Base-by-base conservation (phyloP, 1,140 invertebrate species). In the Radopholus similis region DNA sequence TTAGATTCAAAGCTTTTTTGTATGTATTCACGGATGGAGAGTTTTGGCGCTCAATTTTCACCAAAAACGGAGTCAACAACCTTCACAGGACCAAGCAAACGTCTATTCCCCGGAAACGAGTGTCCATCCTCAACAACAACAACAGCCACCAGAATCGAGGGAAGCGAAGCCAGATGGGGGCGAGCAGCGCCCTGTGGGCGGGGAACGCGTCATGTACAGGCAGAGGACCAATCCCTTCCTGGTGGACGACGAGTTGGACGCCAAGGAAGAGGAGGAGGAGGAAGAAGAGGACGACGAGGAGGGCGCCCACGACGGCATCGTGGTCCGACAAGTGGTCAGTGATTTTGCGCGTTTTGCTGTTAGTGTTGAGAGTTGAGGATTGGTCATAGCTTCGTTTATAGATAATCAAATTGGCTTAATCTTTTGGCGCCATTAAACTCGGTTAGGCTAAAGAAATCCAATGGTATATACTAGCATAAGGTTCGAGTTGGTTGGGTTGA, bases 321-420 rank as follows among this genome's bases (percentile, higher is more conserved):
- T 71, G 18, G 73, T 75, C n/a, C 55, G 68, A 58, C 73, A 75
- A 77, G 72, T 78, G 68, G 71, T 72, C 15, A 8, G 67, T 71
- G 42, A 3, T 4, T 8, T 34, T n/a, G 15, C 18, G 18, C 11
- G 38, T n/a, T 11, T 42, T 42, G 1, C 38, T 18, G 11, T 13
- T 42, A 42, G 11, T 13, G 28, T 18, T 28, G 8, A 21, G 35
- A 28, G 8, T n/a, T 75, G 26, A 37, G 26, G 18, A 34, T 26
- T 30, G 2, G 18, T 42, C 38, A n/a, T 13, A 1, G 18, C 18
- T 42, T 47, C 4, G 6, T 9, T n/a, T n/a, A n/a, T n/a, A n/a
- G n/a, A n/a, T n/a, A n/a, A n/a, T n/a, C n/a, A n/a, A n/a, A n/a
- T n/a, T n/a, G n/a, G n/a, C n/a, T n/a, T n/a, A n/a, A n/a, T n/a